A percentile compares a stretch with the other conserved stretches of the same genome.
These are phyloP conservation scores for Temnopleurus reevesii DNA, from an alignment of 53 echinoderm and acorn worm genomes.

Conservation along the genomic window DNA sequence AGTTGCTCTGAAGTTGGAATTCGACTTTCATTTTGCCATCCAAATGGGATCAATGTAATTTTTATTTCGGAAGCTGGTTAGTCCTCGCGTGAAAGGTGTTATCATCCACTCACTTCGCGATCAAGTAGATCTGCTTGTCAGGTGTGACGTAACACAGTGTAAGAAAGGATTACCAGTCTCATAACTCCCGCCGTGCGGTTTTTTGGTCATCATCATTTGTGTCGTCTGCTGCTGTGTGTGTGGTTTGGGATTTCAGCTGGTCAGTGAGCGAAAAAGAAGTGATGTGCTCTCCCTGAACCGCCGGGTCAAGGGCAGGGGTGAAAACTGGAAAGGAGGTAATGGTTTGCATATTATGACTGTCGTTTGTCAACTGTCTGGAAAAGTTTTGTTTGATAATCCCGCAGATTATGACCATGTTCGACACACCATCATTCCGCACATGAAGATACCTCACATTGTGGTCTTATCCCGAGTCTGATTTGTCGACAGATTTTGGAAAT, in stretches of 20 bases:
- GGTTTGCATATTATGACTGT: conserved; percentile 23
- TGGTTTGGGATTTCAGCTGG: neutral
- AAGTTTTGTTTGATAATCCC: conserved; percentile 10
- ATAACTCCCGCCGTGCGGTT: neutral
- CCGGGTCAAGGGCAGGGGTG: conserved; percentile 49
- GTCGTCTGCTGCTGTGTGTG: conserved; percentile 5
- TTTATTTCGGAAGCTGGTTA: neutral
- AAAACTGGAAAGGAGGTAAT: conserved; percentile 20
- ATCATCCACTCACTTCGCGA: neutral
- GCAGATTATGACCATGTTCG: neutral
- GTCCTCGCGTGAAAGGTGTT: neutral
- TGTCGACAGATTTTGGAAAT: neutral
- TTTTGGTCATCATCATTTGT: neutral
- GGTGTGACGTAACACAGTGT: conserved; percentile 2
- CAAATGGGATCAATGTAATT: neutral
- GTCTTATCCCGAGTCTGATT: neutral
- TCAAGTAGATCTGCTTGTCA: neutral
- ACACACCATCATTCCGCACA: neutral
- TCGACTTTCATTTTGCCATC: neutral
- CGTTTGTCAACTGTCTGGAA: conserved; percentile 47
- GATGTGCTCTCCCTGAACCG: neutral
- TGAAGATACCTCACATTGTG: neutral
- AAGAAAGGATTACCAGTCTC: conserved; percentile 27
- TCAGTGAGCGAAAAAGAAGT: neutral
- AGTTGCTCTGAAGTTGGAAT: neutral